A percentile compares a stretch with the other conserved stretches of the same genome.
Conservation (phyloP, 2,113 vertebrate genomes). For the Lonchura striata region DNA sequence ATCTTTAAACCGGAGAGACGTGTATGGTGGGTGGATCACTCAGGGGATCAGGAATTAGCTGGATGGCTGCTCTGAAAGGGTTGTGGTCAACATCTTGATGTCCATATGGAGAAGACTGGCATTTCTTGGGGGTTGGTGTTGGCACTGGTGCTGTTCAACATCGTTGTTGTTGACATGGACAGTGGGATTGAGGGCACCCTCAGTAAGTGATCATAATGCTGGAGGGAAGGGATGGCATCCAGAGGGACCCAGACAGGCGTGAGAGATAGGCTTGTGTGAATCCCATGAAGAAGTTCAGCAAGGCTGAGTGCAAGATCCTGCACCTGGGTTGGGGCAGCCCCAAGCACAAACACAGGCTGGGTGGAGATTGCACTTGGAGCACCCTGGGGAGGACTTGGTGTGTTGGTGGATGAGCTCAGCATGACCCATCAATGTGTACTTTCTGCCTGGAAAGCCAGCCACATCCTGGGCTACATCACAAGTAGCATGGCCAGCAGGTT, state of each 20-base stretch:
- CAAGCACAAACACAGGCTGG: background rate
- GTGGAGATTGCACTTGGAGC: background rate
- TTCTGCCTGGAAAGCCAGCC: background rate
- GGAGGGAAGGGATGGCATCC: background rate
- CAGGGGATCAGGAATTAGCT: background rate
- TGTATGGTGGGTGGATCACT: background rate
- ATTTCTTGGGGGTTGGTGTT: background rate
- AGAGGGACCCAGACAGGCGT: background rate
- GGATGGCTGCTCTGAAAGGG: background rate
- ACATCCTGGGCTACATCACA: background rate
- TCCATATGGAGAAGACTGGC: background rate
- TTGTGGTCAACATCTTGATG: background rate
- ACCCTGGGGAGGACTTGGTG: background rate
- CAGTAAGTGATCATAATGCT: too few relatives aligned
- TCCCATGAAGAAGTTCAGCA: background rate
- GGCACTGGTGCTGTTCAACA: background rate
- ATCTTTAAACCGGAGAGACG: background rate
- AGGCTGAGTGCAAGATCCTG: background rate
- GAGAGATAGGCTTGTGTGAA: background rate
- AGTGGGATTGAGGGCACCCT: accelerated
- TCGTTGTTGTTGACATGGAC: accelerated
- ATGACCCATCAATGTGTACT: background rate
- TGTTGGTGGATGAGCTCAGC: background rate
- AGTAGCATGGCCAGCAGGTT: background rate
- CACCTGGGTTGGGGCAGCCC: background rate